phyloP scores from a whole-genome alignment of 2,797 vertebrate species.

The Crax fasciolata region DNA sequence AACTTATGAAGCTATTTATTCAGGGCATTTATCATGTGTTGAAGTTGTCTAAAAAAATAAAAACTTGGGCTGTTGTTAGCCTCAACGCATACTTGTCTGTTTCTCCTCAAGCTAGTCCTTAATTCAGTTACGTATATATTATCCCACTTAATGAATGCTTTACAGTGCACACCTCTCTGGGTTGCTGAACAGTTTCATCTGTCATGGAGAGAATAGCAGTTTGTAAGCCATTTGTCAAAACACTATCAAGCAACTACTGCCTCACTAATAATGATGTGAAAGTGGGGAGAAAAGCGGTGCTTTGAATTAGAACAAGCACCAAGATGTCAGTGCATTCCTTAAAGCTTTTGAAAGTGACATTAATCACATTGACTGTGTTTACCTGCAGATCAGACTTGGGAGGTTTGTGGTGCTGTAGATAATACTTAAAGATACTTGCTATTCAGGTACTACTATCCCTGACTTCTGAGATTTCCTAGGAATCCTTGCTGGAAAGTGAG shows the following conservation, averaged over 20 bases:
- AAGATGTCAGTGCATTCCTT: background rate
- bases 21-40: constrained; percentile 33
- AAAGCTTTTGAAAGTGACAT: background rate
- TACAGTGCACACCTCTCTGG: background rate
- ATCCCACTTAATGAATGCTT: background rate
- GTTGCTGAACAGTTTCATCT: background rate
- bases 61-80: background rate
- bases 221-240: background rate
- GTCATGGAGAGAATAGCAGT: background rate
- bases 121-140: background rate
- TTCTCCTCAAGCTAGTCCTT: background rate
- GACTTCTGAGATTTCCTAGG: background rate
- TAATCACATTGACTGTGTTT: background rate
- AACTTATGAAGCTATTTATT: constrained; percentile 46
- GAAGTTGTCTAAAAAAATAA: constrained; percentile 8
- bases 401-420: background rate
- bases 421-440: background rate
- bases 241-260: background rate
- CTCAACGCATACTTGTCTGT: background rate
- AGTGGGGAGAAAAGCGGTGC: background rate
- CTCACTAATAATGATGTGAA: background rate
- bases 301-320: background rate
- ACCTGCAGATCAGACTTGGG: background rate
- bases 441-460: background rate
- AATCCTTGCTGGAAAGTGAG: background rate